Evolutionary conservation across 2,888 invertebrate genomes (phyloP).

Genomic region (Yponomeuta cagnagella): DNA sequence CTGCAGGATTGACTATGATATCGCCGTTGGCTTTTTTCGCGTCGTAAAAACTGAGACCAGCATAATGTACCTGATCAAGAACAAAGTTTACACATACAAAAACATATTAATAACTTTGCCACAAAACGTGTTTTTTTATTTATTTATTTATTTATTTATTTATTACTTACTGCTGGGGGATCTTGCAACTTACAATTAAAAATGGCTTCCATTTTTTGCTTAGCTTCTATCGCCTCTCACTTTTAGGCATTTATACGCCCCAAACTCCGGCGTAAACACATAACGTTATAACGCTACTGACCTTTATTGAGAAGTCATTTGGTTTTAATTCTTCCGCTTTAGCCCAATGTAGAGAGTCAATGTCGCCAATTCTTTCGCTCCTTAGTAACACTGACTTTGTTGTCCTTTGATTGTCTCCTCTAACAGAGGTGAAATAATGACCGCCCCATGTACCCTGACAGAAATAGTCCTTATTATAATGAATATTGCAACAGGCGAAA

Average conservation of each 20-base stretch:
- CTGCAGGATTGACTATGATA: conserved; percentile 16
- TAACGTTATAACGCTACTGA: conserved; percentile 21
- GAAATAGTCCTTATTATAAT: not conserved
- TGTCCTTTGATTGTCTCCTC: conserved; percentile 13
- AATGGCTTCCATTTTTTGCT: too few relatives aligned
- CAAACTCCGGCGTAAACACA: too few relatives aligned
- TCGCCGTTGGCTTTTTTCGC: conserved; percentile 32
- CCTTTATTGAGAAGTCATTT: conserved; percentile 35
- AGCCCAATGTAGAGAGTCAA: conserved; percentile 38
- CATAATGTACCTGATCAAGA: conserved; percentile 23
- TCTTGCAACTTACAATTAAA: too few relatives aligned
- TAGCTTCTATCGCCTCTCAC: too few relatives aligned
- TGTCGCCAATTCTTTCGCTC: conserved; percentile 27
- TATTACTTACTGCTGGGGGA: too few relatives aligned
- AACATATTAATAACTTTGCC: too few relatives aligned
- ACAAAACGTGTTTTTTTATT: too few relatives aligned
- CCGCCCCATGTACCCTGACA: conserved; percentile 29
- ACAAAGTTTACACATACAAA: too few relatives aligned
- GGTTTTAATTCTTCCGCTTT: conserved; percentile 25
- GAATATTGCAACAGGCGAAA: too few relatives aligned
- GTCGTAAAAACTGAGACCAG: conserved; percentile 34
- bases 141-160: too few relatives aligned
- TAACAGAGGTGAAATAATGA: conserved; percentile 25
- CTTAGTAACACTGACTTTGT: conserved; percentile 21
- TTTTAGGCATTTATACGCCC: too few relatives aligned